phyloP scores from a whole-genome alignment of 2,797 vertebrate species.

The Lacerta agilis region DNA sequence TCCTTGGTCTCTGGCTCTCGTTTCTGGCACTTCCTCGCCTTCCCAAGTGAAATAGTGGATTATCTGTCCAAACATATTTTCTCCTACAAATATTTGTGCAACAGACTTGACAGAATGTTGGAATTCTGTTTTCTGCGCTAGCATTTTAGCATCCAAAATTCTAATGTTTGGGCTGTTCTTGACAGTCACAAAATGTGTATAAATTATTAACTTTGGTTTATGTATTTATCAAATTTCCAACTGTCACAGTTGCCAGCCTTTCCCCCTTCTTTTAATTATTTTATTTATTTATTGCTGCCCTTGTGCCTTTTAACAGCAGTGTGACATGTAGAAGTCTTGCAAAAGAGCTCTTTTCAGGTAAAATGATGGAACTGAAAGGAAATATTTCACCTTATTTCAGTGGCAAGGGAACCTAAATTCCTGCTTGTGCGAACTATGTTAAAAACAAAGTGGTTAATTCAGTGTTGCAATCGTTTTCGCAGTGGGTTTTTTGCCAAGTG shows the following conservation, averaged over 20 bases:
- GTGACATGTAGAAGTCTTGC: neutral
- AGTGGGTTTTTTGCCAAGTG: too few species aligned
- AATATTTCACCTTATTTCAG: neutral
- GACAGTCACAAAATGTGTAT: neutral
- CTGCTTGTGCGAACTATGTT: neutral
- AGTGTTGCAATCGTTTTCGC: neutral
- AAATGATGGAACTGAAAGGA: neutral
- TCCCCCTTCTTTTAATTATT: too few species aligned
- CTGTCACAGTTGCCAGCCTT: neutral
- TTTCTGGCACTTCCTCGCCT: constrained; percentile 13
- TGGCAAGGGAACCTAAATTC: neutral
- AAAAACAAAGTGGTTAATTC: neutral
- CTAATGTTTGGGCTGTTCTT: neutral
- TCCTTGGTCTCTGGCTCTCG: constrained; percentile 6
- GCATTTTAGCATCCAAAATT: constrained; percentile 17
- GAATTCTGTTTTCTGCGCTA: neutral
- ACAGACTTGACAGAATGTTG: constrained; percentile 1
- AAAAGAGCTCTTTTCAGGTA: neutral
- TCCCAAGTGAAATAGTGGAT: constrained; percentile 10
- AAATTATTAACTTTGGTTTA: neutral
- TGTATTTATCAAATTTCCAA: constrained; percentile 1
- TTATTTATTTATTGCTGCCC: neutral
- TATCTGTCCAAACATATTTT: constrained; percentile 25
- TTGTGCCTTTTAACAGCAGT: neutral
- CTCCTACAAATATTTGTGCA: constrained; percentile 14